These are phyloP conservation scores for Tolmerus cingulatus DNA, from an alignment of 2,888 invertebrate genomes.

Conservation along the genomic window DNA sequence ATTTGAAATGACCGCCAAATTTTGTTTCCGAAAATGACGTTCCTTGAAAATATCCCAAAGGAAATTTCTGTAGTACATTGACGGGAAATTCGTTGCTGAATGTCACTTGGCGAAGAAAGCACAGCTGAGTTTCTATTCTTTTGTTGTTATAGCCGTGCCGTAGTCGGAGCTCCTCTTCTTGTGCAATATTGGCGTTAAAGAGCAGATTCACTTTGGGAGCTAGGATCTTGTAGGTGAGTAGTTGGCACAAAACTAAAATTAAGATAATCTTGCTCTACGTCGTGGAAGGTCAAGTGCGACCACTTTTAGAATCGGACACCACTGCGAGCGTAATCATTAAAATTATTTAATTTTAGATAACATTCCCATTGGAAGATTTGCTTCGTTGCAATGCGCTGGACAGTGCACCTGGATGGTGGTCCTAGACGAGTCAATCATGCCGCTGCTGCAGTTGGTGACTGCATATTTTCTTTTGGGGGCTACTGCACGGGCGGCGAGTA, in stretches of 20 bases:
- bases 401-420: conserved; percentile 86
- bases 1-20: neutral
- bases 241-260: neutral
- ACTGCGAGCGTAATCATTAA: neutral
- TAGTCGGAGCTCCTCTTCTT: neutral
- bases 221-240: neutral
- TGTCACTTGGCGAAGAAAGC: conserved; percentile 1
- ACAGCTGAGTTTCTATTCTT: conserved; percentile 5
- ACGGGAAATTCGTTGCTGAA: neutral
- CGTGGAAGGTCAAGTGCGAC: neutral
- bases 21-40: neutral
- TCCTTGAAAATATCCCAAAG: neutral
- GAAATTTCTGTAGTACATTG: neutral
- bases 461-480: conserved; percentile 90
- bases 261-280: neutral
- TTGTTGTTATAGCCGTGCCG: neutral
- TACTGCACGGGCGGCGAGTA: conserved; percentile 84
- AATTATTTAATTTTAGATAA: neutral
- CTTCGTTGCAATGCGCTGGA: conserved; percentile 75
- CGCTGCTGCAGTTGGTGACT: conserved; percentile 80
- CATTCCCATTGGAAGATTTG: neutral
- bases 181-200: neutral
- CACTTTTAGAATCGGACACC: neutral
- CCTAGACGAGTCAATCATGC: conserved; percentile 92
- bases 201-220: neutral